Conservation (phyloP, 2,888 invertebrate genomes). For the Tetheella fluctuosa region DNA sequence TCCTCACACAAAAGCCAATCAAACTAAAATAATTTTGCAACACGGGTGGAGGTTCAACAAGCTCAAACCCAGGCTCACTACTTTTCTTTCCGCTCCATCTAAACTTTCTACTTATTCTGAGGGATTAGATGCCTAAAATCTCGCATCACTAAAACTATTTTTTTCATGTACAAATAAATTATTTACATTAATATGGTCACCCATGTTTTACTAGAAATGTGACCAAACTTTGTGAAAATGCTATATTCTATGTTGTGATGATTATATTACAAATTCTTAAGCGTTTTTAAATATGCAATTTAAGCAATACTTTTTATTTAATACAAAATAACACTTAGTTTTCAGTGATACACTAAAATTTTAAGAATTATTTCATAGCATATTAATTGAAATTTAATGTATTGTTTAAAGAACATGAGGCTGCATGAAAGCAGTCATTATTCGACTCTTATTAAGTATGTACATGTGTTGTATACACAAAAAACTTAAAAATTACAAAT, state of each 20-base stretch:
- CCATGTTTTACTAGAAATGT: conserved; percentile 28
- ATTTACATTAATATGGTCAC: neutral
- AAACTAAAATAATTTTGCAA: too few species aligned
- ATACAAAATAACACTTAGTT: conserved; percentile 41
- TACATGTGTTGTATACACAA: conserved; percentile 52
- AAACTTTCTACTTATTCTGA: neutral
- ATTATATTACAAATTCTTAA: conserved; percentile 36
- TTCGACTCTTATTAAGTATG: conserved; percentile 41
- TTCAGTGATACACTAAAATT: conserved; percentile 40
- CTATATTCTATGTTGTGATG: conserved; percentile 38
- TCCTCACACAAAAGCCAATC: too few species aligned
- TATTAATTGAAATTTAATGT: conserved; percentile 28
- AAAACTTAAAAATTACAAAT: conserved; percentile 32
- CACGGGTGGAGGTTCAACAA: too few species aligned
- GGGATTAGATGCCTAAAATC: neutral
- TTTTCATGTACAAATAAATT: conserved; percentile 7
- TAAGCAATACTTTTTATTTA: conserved; percentile 49
- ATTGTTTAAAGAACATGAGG: conserved; percentile 41
- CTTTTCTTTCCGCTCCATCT: neutral
- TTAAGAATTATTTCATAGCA: conserved; percentile 37
- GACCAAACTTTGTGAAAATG: conserved; percentile 40
- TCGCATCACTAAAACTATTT: conserved; percentile 3
- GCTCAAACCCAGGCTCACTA: neutral
- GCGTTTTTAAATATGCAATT: conserved; percentile 26
- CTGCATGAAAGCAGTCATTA: conserved; percentile 34